Evolutionary conservation across 2,113 vertebrate genomes (phyloP).

Genomic region (Hystrix brachyura): DNA sequence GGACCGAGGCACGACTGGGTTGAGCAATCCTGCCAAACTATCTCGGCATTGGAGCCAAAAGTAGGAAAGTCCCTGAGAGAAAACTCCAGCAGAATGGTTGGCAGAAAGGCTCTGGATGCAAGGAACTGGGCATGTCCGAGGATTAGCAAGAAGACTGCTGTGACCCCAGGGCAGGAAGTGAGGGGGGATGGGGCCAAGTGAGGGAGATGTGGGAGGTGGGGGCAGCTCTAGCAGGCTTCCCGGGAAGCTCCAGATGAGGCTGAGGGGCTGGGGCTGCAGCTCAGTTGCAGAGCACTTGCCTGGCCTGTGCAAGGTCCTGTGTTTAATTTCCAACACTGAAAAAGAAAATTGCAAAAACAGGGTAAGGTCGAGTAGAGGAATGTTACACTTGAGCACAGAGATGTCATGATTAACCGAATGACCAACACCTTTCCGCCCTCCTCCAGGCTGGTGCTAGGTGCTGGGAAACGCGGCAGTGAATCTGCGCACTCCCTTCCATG

Average conservation of each 20-base stretch:
- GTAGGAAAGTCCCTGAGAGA: too few species aligned
- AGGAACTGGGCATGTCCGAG: rapidly evolving
- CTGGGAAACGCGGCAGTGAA: not conserved
- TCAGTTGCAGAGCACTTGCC: not conserved
- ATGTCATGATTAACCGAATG: not conserved
- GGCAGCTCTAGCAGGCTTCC: not conserved
- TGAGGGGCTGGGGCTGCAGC: not conserved
- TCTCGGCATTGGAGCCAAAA: not conserved
- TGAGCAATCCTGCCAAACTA: not conserved
- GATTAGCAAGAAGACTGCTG: not conserved
- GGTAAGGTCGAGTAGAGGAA: not conserved
- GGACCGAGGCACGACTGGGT: rapidly evolving
- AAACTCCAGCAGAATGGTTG: not conserved
- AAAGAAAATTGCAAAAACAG: not conserved
- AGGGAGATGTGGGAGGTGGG: not conserved
- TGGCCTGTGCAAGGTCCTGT: not conserved
- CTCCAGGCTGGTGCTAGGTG: not conserved
- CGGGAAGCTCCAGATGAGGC: not conserved
- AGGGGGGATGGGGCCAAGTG: not conserved
- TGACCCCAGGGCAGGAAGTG: not conserved
- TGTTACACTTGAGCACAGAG: not conserved
- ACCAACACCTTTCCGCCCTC: not conserved
- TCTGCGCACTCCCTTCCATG: not conserved
- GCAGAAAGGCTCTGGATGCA: not conserved
- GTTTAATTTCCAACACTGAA: not conserved